These are phyloP conservation scores for Diogma glabrata DNA, from an alignment of 2,888 invertebrate genomes.

Conservation along the genomic window DNA sequence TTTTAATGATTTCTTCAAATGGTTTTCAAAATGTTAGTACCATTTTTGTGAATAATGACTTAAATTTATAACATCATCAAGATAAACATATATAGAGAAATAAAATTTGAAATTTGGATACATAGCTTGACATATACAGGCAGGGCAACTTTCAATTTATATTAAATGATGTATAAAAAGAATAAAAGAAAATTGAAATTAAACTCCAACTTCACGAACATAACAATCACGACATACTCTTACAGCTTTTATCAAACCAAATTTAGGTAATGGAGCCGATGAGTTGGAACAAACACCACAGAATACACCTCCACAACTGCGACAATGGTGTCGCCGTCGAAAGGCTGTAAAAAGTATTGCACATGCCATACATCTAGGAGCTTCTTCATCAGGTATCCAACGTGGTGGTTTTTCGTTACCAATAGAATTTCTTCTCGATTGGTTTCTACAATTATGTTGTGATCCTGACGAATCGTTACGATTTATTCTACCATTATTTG, in stretches of 20 bases:
- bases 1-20: too few relatives aligned
- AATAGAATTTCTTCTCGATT: conserved; percentile 6
- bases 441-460: conserved; percentile 11
- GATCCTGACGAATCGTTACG: conserved; percentile 8
- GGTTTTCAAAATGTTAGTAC: too few relatives aligned
- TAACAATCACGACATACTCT: conserved; percentile 62
- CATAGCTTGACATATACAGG: too few relatives aligned
- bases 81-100: too few relatives aligned
- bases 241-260: conserved; percentile 84
- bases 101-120: too few relatives aligned
- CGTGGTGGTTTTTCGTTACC: conserved; percentile 50
- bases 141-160: too few relatives aligned
- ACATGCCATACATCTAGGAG: conserved; percentile 88
- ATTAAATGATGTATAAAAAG: too few relatives aligned
- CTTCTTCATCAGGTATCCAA: conserved; percentile 93
- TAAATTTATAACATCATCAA: too few relatives aligned
- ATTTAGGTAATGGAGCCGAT: conserved; percentile 84
- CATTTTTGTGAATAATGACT: too few relatives aligned
- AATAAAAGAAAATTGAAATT: too few relatives aligned
- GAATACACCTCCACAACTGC: conserved; percentile 91
- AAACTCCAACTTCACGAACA: conserved; percentile 19
- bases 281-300: conserved; percentile 90
- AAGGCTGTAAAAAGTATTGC: conserved; percentile 87
- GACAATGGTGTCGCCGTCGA: conserved; percentile 88
- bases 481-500: conserved; percentile 29